phyloP scores from a whole-genome alignment of 2,888 invertebrate genomes.

The Thereva unica region DNA sequence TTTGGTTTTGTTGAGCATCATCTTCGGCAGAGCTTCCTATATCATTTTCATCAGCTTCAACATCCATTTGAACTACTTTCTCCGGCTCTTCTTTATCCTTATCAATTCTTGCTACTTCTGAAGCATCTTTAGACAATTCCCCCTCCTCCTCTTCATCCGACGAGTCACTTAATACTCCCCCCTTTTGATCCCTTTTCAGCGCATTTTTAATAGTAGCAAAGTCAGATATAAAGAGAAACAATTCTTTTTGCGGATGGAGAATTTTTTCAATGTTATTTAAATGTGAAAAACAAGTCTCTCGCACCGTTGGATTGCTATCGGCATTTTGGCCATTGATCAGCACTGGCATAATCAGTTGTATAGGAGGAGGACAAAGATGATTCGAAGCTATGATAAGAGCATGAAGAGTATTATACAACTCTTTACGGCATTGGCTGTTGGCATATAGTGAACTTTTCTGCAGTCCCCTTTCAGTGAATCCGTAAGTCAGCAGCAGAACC shows the following conservation, averaged over 20 bases:
- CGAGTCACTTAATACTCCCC: not conserved
- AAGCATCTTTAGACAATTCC: not conserved
- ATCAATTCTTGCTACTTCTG: not conserved
- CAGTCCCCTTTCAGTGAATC: slow-evolving; percentile 4
- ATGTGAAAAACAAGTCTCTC: slow-evolving; percentile 43
- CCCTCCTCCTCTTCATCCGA: not conserved
- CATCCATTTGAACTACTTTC: no score
- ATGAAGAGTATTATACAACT: slow-evolving; percentile 45
- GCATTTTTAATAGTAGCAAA: slow-evolving; percentile 46
- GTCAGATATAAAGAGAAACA: slow-evolving; percentile 47
- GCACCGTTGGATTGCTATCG: slow-evolving; percentile 45
- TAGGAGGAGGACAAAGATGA: slow-evolving; percentile 49
- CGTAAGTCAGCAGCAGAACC: slow-evolving; percentile 44
- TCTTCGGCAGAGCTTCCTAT: no score
- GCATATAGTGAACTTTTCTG: slow-evolving; percentile 42
- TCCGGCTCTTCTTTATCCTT: no score
- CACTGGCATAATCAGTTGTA: slow-evolving; percentile 46
- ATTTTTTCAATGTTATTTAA: slow-evolving; percentile 47
- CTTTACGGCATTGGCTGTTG: slow-evolving; percentile 46
- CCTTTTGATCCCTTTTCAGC: slow-evolving; percentile 33
- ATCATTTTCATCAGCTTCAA: no score
- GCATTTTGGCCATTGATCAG: slow-evolving; percentile 44
- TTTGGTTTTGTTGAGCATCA: no score
- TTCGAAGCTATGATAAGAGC: slow-evolving; percentile 45
- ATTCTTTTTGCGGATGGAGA: slow-evolving; percentile 50